Conservation (phyloP, 2,888 invertebrate genomes). For the Yponomeuta sedellus region DNA sequence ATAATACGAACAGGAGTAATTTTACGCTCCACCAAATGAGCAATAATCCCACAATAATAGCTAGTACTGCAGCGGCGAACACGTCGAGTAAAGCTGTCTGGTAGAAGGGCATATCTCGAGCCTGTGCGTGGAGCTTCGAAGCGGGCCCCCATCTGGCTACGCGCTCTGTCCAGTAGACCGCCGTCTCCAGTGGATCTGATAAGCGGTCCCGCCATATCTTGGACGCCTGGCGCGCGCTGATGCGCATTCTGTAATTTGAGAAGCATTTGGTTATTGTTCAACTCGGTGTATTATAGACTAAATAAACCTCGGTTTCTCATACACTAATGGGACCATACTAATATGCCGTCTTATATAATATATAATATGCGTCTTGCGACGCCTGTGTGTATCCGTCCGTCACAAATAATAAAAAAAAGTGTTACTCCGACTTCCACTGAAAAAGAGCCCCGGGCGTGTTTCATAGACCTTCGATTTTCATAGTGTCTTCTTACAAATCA, state of each 20-base stretch:
- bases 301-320: too few relatives aligned
- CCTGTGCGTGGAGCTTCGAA: conserved; percentile 44
- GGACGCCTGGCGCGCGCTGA: conserved; percentile 60
- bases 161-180: conserved; percentile 77
- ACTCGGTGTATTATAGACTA: conserved; percentile 16
- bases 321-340: too few relatives aligned
- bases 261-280: neutral
- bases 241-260: conserved; percentile 50
- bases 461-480: too few relatives aligned
- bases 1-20: neutral
- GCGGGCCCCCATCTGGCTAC: conserved; percentile 62
- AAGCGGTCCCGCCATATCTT: conserved; percentile 71
- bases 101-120: conserved; percentile 41
- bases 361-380: too few relatives aligned
- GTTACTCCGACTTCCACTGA: too few relatives aligned
- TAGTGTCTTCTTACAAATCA: too few relatives aligned
- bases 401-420: too few relatives aligned
- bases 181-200: conserved; percentile 69
- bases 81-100: conserved; percentile 16
- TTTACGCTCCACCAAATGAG: neutral
- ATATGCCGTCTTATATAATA: too few relatives aligned
- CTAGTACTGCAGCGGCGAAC: conserved; percentile 2
- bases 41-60: neutral
- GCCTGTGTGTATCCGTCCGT: too few relatives aligned
- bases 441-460: too few relatives aligned